Base-by-base conservation (phyloP, 1,140 invertebrate species). In the Pararge aegeria region DNA sequence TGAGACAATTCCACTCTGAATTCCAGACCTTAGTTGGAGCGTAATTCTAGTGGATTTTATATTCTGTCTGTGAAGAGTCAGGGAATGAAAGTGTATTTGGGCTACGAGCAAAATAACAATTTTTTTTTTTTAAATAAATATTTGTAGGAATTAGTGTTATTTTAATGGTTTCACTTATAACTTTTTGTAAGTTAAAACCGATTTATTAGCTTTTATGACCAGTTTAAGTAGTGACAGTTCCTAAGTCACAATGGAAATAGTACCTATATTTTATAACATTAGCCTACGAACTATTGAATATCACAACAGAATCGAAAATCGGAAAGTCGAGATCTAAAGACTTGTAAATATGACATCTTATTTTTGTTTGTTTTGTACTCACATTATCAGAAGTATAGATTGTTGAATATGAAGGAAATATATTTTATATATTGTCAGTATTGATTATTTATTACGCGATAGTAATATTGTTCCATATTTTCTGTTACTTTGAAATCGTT, bases 101-200 rank as follows among this genome's bases (percentile, higher is more conserved):
- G 84, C 83, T 89, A 81, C 83, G 76, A 84, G 87, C 82, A 84
- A 87, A 87, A 78, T 82, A 87, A 82, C n/a, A n/a, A n/a, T n/a
- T n/a, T n/a, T 70, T 81, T 83, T 88, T 87, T 66, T 87, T 66
- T 82, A 77, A 81, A 79, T 78, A 80, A 82, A 83, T 52, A 83
- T 80, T 83, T 80, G 73, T 85, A 87, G 83, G 76, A 61, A 75
- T 83, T 86, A 84, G 82, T 71, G 67, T 87, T 85, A 87, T 75
- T 76, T 75, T 66, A 64, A 85, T 84, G 79, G 81, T 87, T 85
- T 84, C 74, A 80, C 83, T 80, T 83, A 78, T 84, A 75, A 75
- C 66, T 82, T 86, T n/a, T 85, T 79, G 84, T 89, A 89, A 86
- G 84, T 87, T 82, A 70, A 80, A 84, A 86, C 81, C 83, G 7